Base-by-base conservation (phyloP, 2,113 vertebrate genomes). In the Ptychochromis oligacanthus region DNA sequence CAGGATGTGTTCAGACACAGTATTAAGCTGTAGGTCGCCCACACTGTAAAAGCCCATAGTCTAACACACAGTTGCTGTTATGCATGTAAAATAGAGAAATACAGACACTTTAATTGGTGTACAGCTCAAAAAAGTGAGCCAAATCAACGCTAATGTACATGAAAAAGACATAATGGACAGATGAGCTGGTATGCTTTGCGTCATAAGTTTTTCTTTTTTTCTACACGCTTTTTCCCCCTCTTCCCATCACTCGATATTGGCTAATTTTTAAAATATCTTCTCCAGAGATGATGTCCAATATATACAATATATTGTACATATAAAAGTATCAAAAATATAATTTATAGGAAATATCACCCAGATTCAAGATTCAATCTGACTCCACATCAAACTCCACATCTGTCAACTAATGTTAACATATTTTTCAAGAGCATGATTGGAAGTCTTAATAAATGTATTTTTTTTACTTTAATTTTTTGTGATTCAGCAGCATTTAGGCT, bases 401-500 rank as follows among this genome's bases (percentile, higher is more conserved):
- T n/a, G n/a, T n/a, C n/a, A n/a, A 36, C 8, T 8, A 36, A 6
- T 6, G 1, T 72, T 72, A 72, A 7, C 26, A 49, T 28, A 24
- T 2, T 28, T 70, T 9, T 31, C 65, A 49, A 70, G 5, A 20
- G 52, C 20, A 52, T 70, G 3, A 87, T 24, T 28, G 34, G n/a
- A 79, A 57, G 18, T 74, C 56, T 82, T 3, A 65, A 24, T 65
- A 46, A 14, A 26, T 26, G 14, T 26, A 1, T 18, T 46, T 2
- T 67, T 62, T 1, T 40, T 57, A 9, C 26, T 3, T 7, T 38
- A 36, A 18, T 13, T 70, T 49, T 81, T 49, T 78, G 11, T 64
- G 7, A 75, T 77, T 64, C 54, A 34, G 28, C 36, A 58, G 31
- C 54, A 87, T 85, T 74, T 65, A 65, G n/a, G n/a, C 6, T 64